Evolutionary conservation across 2,113 vertebrate genomes (phyloP), one percentile per base, ranked within the genome.

Genomic region (Capreolus pygargus): DNA sequence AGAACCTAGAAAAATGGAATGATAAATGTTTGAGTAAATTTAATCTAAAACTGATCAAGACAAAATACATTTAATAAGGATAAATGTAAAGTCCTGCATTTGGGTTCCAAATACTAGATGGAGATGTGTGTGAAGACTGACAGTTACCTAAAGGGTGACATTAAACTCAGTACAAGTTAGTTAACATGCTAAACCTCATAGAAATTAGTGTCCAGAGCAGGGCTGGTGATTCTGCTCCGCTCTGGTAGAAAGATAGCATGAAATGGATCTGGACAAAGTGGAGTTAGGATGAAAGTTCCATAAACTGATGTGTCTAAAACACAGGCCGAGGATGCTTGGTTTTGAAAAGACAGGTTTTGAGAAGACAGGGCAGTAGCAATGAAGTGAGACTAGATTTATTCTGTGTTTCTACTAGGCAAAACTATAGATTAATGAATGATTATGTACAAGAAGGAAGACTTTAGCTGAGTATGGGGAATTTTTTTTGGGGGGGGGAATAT

Each of bases 21-120:
- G 76, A n/a, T 94, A 43, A 93, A 61, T 67, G 13, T 91, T 96
- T 58, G 60, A 16, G 33, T 89, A 86, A 78, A 21, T 43, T 82
- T 27, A 96, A 83, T 76, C 30, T 19, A 70, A 97, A 95, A 79
- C 86, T 96, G 7, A 82, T 50, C 50, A 93, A 47, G 91, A 91
- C 30, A 85, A 36, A 92, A 45, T 87, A 36, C n/a, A 50, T 86
- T 21, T 88, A 55, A 28, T 81, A 47, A 43, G 39, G 54, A n/a
- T 57, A 54, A 85, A 17, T 60, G 17, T 36, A 10, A 95, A 92
- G 23, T 81, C 15, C 76, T 85, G 0, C 39, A 0, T 89, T 88
- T 64, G 47, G 30, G 9, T 61, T 97, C 43, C 55, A 36, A 89
- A 91, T 43, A 93, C 5, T 91, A 86, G 23, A 23, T 52, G 78